These are phyloP conservation scores for Palythoa grandis DNA, from an alignment of 92 coral and sea anemone species.

Conservation along the genomic window DNA sequence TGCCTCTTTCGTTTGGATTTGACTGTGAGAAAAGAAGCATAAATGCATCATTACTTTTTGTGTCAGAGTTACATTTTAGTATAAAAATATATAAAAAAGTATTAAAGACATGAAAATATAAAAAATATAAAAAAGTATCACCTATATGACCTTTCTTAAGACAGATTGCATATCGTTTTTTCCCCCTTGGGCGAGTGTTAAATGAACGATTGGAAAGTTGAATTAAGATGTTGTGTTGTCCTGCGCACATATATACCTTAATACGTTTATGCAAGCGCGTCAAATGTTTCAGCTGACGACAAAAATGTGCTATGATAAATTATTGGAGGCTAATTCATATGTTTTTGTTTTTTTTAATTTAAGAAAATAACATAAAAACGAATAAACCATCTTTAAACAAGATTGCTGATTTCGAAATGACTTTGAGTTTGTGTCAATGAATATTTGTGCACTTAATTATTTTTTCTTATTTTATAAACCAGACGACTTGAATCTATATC, in stretches of 20 bases:
- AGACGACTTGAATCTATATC: no score
- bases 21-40: constrained; percentile 13
- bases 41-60: neutral
- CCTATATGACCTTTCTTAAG: no score
- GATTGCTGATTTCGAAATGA: neutral
- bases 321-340: neutral
- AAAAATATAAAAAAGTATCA: no score
- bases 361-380: no score
- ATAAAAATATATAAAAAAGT: neutral
- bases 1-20: neutral
- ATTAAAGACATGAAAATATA: neutral
- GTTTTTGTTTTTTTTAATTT: neutral
- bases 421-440: neutral
- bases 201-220: no score
- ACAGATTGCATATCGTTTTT: no score
- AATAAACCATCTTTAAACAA: neutral
- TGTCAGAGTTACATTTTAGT: neutral
- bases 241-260: no score
- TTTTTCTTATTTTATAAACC: neutral
- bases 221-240: no score
- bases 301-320: neutral
- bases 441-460: neutral
- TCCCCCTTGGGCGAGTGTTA: no score
- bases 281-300: neutral
- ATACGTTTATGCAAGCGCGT: neutral